phyloP scores from a whole-genome alignment of 2,797 vertebrate species.

The Chanos chanos region DNA sequence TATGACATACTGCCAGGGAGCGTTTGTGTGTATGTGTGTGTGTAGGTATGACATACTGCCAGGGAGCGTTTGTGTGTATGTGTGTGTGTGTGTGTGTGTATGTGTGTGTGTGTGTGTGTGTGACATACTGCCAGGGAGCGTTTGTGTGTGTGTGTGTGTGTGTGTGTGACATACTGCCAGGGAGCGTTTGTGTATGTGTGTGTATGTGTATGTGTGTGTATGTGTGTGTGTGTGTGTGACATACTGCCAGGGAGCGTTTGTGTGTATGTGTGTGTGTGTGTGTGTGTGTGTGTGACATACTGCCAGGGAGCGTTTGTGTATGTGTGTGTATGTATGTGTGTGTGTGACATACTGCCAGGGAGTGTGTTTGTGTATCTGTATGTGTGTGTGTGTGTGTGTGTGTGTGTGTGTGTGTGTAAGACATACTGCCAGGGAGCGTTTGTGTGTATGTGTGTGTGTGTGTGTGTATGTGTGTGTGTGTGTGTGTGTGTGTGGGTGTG shows the following conservation, averaged over 20 bases:
- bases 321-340: constrained; percentile 53
- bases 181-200: constrained; percentile 75
- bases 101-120: neutral
- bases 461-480: too few relatives aligned
- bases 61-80: constrained; percentile 76
- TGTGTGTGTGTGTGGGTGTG: too few relatives aligned
- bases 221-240: constrained; percentile 47
- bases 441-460: constrained; percentile 59
- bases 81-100: too few relatives aligned
- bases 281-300: constrained; percentile 70
- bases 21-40: constrained; percentile 70
- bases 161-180: constrained; percentile 80
- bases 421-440: constrained; percentile 88
- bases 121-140: constrained; percentile 86
- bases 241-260: constrained; percentile 87
- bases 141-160: constrained; percentile 67
- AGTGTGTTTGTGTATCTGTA: constrained; percentile 77
- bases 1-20: constrained; percentile 86
- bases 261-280: constrained; percentile 60
- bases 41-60: constrained; percentile 79
- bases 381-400: too few relatives aligned
- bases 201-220: too few relatives aligned
- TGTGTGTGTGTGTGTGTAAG: constrained; percentile 13
- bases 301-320: constrained; percentile 79
- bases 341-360: constrained; percentile 81